Base-by-base conservation (phyloP, 2,113 vertebrate genomes). In the Ursus arctos region DNA sequence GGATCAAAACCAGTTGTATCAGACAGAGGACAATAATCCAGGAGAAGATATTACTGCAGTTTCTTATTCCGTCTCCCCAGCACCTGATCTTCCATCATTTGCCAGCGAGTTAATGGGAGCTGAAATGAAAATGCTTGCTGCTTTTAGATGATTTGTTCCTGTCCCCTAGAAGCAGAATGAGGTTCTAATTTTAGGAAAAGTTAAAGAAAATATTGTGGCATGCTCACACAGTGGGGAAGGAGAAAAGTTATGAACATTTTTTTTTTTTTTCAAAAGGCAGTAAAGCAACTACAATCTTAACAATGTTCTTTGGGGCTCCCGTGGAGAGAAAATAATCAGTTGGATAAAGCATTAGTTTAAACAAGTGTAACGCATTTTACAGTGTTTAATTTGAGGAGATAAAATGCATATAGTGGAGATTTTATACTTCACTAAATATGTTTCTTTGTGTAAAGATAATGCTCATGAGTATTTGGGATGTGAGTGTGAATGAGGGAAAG, bases 311-410 rank as follows among this genome's bases (percentile, higher is more conserved):
- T 86, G 22, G 22, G 67, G 67, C 61, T 61, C 33, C 49, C 69
- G 19, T 47, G 61, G 76, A 77, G 80, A 79, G 47, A 90, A 80
- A 92, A 40, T 67, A 92, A 96, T 94, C 51, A 55, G 21, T 40
- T 85, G 63, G 9, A 65, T 55, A 80, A 74, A 40, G 19, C 31
- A 19, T 51, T 61, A 1, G 14, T 74, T 81, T 86, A 63, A 85
- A 40, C 57, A n/a, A 88, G 22, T 53, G 3, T 40, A 59, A 67
- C 36, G 10, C 24, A 49, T 63, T 90, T 67, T 63, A 51, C 80
- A 47, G 22, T 72, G 36, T 72, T 33, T 57, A 61, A 61, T 77
- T 82, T 51, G 74, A 65, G 80, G 36, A 91, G 84, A 85, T 86
- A 85, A 92, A 69, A 88, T 71, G 24, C 18, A 19, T 59, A 57